Percentiles rank a stretch among this genome's conserved stretches.
These are phyloP conservation scores for Lates calcarifer DNA, from an alignment of 2,113 vertebrate species.

Conservation along the genomic window DNA sequence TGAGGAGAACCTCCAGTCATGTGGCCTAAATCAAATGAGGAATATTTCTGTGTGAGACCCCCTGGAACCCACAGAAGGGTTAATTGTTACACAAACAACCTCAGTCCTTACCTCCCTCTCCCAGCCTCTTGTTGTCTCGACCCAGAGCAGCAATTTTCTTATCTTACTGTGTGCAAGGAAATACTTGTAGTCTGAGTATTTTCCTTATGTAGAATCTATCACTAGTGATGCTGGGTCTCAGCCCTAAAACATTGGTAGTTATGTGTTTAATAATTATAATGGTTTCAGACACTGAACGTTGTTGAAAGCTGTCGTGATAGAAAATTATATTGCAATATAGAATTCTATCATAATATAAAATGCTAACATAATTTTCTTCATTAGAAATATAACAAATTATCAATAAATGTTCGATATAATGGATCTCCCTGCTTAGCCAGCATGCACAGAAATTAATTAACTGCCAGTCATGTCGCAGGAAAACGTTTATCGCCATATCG, in stretches of 20 bases:
- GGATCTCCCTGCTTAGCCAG: too few species aligned
- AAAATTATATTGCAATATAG: too few species aligned
- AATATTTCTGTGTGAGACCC: conserved; percentile 56
- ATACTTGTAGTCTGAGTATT: neutral
- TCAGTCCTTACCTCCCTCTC: neutral
- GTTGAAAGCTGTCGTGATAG: too few species aligned
- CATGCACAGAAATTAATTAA: too few species aligned
- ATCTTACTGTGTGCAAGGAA: neutral
- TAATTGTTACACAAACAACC: conserved; percentile 20
- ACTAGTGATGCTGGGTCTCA: neutral
- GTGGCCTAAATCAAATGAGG: conserved; percentile 62
- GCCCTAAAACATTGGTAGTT: neutral
- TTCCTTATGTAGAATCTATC: neutral
- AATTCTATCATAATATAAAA: too few species aligned
- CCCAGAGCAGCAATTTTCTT: neutral
- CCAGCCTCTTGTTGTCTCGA: conserved; percentile 9
- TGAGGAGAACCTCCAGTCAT: conserved; percentile 59
- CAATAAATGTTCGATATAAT: too few species aligned
- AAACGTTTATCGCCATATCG: too few species aligned
- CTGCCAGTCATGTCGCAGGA: too few species aligned
- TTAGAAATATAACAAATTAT: too few species aligned
- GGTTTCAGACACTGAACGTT: neutral
- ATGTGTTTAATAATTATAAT: too few species aligned
- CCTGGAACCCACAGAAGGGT: conserved; percentile 28
- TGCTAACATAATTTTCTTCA: too few species aligned